Percentiles rank a stretch among this genome's conserved stretches.
phyloP scores from a whole-genome alignment of 2,888 invertebrate genomes.

The Elysia crispata region DNA sequence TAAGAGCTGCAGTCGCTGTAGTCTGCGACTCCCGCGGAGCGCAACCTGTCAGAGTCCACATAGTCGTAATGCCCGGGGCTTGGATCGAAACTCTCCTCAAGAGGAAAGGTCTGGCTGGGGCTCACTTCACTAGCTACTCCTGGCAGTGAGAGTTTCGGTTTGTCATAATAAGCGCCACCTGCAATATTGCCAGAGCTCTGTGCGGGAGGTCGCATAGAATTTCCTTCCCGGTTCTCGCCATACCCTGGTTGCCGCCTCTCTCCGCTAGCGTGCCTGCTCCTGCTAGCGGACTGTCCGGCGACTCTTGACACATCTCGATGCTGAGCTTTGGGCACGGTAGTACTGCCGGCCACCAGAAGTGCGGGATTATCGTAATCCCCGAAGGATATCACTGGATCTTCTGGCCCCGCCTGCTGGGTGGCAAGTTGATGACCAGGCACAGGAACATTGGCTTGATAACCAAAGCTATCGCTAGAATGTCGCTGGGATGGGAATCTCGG shows the following conservation, averaged over 20 bases:
- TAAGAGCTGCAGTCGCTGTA: slow-evolving; percentile 40
- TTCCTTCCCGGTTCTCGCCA: not conserved
- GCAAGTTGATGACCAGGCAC: too few species aligned
- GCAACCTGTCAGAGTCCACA: slow-evolving; percentile 20
- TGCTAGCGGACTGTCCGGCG: not conserved
- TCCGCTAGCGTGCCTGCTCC: slow-evolving; percentile 34
- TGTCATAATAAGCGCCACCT: too few species aligned
- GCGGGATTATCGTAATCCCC: not conserved
- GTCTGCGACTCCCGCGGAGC: slow-evolving; percentile 33
- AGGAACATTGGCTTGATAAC: not conserved
- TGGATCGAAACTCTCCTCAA: slow-evolving; percentile 12
- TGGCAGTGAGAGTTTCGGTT: too few species aligned
- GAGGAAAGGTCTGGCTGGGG: slow-evolving; percentile 21
- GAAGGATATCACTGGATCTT: not conserved
- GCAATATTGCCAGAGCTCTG: not conserved
- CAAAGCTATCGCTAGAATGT: too few species aligned
- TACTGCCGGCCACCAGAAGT: too few species aligned
- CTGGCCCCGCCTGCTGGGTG: not conserved
- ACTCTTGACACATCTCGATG: too few species aligned
- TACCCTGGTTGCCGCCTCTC: slow-evolving; percentile 9
- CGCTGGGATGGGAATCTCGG: not conserved
- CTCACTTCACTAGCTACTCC: not conserved
- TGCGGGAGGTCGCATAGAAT: not conserved
- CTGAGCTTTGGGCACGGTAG: too few species aligned
- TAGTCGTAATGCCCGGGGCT: slow-evolving; percentile 27